phyloP scores from a whole-genome alignment of 2,888 invertebrate genomes.

The Notocelia uddmanniana region DNA sequence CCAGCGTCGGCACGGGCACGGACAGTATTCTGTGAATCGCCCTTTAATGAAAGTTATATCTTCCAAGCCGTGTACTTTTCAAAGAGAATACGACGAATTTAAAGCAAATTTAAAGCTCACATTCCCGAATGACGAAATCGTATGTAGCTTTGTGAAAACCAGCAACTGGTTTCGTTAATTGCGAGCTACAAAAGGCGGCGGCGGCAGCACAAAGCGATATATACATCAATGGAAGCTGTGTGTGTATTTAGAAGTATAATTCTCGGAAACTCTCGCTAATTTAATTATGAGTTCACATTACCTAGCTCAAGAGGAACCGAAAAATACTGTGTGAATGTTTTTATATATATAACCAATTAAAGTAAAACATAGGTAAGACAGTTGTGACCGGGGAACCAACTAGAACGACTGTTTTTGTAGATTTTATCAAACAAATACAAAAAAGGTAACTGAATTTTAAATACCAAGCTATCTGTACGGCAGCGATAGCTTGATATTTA shows the following conservation, averaged over 20 bases:
- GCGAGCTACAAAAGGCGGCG: constrained; percentile 49
- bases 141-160: constrained; percentile 2
- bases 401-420: neutral
- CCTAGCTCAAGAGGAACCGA: neutral
- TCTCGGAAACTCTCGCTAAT: constrained; percentile 23
- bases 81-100: neutral
- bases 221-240: neutral
- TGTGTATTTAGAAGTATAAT: constrained; percentile 20
- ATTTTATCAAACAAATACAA: constrained; percentile 12
- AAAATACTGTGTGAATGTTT: neutral
- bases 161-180: constrained; percentile 59
- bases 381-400: neutral
- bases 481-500: constrained; percentile 47
- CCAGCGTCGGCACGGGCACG: no score
- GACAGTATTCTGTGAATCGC: no score
- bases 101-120: neutral
- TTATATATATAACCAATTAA: neutral
- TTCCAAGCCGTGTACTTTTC: neutral
- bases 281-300: constrained; percentile 13
- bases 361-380: neutral
- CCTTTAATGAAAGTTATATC: constrained; percentile 51
- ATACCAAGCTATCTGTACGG: no score
- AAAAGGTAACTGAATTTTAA: neutral
- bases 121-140: neutral
- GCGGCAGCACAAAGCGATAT: constrained; percentile 33